Base-by-base conservation (phyloP, 2,888 invertebrate genomes). In the Ophioninae sp. region DNA sequence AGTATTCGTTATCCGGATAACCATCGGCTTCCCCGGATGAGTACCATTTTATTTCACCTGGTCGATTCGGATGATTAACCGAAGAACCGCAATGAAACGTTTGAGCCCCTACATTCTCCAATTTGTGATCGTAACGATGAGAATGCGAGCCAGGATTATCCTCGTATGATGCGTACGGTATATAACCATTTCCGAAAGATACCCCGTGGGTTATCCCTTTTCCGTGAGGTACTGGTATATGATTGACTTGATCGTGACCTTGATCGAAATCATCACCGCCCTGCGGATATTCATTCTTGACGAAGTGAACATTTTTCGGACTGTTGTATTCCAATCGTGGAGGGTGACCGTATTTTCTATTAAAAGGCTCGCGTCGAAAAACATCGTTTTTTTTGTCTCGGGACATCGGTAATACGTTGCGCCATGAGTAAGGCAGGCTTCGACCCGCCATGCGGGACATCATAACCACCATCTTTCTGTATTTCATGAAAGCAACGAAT, bases 211-310 rank as follows among this genome's bases (percentile, higher is more conserved):
- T 85, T 67, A 90, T 85, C 7, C 87, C 89, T 69, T 90, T 91
- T 5, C 91, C 90, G n/a, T 91, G 87, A 0, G 92, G 91, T 63
- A 90, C 78, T 0, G 86, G 65, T 1, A 90, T 85, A 68, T 92
- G 89, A 41, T 91, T 90, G 2, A 89, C 86, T 6, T 67, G 61
- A 30, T 90, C 89, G 63, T 88, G 86, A 13, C 88, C 87, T 39
- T 89, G 89, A 67, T 91, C 89, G 61, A 90, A 91, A 37, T 91
- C 90, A 22, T 90, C 89, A 0, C 89, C 88, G 9, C 90, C 90
- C 1, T 88, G 88, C 0, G 88, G 85, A 77, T 73, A 83, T 13
- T 83, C 76, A 39, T 80, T 37, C 22, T 74, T 81, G 17, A 61
- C 41, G 37, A 77, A 51, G 6, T 79, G 73, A 10, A 71, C 17